Evolutionary conservation across 2,797 vertebrate species (phyloP), one percentile per base, ranked within the genome.

Genomic region (Xenops minutus): DNA sequence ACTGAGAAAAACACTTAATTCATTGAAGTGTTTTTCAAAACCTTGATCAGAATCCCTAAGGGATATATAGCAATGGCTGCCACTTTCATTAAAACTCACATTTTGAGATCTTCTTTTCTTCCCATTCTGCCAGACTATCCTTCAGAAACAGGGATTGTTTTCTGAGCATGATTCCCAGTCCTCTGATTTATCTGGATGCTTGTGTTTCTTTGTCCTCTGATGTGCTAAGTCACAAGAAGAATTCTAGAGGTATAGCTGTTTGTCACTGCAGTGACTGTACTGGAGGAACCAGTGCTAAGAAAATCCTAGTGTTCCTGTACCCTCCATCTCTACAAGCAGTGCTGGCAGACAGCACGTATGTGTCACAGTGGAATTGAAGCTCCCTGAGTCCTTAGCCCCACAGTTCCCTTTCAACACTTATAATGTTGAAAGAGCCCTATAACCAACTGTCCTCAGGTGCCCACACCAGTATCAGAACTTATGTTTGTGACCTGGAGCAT

Each of bases 311-410:
- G 7, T 4, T 72, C 9, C 21, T 43, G 30, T 4, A 11, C 1
- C 4, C 6, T 6, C 30, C 7, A 19, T 14, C 36, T 49, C 66
- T 66, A 30, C 1, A 12, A 75, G 37, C 32, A 27, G 19, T 8
- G 18, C n/a, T 30, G 22, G 8, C 20, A 79, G 37, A 7, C 5
- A 29, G 12, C 55, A 37, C 8, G 6, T 9, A 6, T 4, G 12
- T 14, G 17, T 4, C 37, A 29, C 0, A 0, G 21, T 14, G 30
- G 1, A 26, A 23, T 1, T 36, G 27, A 18, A 20, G 6, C 22
- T 77, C 4, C 46, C n/a, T 29, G 48, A 6, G 6, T 55, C 5
- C 43, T 67, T 64, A 73, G 10, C 14, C 36, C 43, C 59, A 76
- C 24, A 73, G 3, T 11, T 66, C 34, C 43, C 43, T 44, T 44